Conservation (phyloP, 2,797 vertebrate species). For the Xenops minutus region DNA sequence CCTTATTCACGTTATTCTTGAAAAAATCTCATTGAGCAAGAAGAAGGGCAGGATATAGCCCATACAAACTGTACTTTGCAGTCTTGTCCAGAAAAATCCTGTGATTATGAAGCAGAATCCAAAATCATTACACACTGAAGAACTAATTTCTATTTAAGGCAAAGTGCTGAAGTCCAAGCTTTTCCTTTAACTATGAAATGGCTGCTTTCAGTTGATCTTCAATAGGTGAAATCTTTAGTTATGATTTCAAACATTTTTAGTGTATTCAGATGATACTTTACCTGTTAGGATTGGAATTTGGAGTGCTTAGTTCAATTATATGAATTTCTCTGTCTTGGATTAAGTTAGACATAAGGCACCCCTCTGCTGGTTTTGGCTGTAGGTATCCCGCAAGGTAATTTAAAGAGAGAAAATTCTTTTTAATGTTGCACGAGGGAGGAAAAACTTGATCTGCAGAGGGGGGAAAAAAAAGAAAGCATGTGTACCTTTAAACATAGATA, state of each 20-base stretch:
- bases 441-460: constrained; percentile 84
- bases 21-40: neutral
- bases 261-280: constrained; percentile 26
- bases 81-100: neutral
- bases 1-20: neutral
- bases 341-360: constrained; percentile 83
- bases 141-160: neutral
- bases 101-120: neutral
- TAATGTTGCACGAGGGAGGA: constrained; percentile 87
- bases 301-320: constrained; percentile 91
- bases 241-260: neutral
- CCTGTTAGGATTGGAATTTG: constrained; percentile 89
- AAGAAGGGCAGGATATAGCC: neutral
- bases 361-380: constrained; percentile 86
- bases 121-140: neutral
- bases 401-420: constrained; percentile 92
- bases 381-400: constrained; percentile 96
- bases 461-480: neutral
- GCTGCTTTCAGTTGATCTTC: neutral
- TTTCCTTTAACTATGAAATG: neutral
- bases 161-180: neutral
- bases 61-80: neutral
- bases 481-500: neutral
- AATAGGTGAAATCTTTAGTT: neutral
- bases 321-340: constrained; percentile 85